Evolutionary conservation across 2,888 invertebrate genomes (phyloP).

Genomic region (Therioaphis trifolii): DNA sequence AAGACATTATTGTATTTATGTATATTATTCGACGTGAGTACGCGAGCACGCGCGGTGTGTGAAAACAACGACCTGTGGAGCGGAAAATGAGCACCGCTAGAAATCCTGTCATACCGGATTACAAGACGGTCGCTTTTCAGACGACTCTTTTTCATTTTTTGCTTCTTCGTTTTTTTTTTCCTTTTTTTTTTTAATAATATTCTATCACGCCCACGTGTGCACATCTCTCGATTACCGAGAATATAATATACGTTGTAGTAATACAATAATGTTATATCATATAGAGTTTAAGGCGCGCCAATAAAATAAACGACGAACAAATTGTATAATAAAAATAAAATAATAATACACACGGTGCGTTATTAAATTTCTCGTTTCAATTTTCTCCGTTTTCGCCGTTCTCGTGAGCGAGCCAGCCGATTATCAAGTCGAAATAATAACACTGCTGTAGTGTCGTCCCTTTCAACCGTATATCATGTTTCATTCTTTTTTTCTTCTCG

Average conservation of each 20-base stretch:
- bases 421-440: neutral
- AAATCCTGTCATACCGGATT: neutral
- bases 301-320: too few relatives aligned
- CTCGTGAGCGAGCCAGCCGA: too few relatives aligned
- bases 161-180: neutral
- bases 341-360: too few relatives aligned
- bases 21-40: neutral
- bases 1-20: too few relatives aligned
- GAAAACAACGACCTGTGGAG: slow-evolving; percentile 7
- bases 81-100: neutral
- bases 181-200: too few relatives aligned
- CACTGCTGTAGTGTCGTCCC: neutral
- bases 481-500: too few relatives aligned
- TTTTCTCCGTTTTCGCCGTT: too few relatives aligned
- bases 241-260: neutral
- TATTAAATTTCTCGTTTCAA: too few relatives aligned
- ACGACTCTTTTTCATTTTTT: neutral
- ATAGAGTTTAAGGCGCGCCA: too few relatives aligned
- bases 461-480: neutral
- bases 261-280: too few relatives aligned
- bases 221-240: neutral
- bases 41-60: neutral
- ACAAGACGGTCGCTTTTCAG: neutral
- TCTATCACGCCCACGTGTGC: too few relatives aligned
- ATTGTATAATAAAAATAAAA: too few relatives aligned